Evolutionary conservation across 1,140 invertebrate genomes (phyloP), one percentile per base, ranked within the genome.

Genomic region (Halesus radiatus): DNA sequence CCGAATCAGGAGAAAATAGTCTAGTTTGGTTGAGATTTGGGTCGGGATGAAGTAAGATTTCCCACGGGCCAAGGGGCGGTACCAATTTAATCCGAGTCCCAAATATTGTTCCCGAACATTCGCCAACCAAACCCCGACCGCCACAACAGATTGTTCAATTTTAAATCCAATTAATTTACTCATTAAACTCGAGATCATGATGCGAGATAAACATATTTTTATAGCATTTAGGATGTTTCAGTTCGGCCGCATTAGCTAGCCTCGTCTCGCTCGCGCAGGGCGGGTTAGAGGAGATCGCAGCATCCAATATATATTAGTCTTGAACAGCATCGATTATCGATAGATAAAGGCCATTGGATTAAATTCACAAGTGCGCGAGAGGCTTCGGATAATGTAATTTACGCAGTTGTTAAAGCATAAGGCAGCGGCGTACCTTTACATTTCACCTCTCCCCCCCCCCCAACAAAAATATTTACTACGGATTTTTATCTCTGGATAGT

Each of bases 151-250:
- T 81, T 81, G 80, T 81, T 84, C 83, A 84, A 84, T 84, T 81
- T 81, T 81, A 84, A 84, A 84, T 84, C 83, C 83, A 84, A 84
- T 84, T 84, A 84, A 84, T 84, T 81, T 84, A 80, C 83, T 84
- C 83, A 84, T 84, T 84, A 84, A 84, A 81, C 60, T 73, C 52
- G 52, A 83, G 82, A 83, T 83, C 80, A 81, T 79, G 66, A 81
- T 80, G 52, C 73, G 82, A 83, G 82, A 83, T 83, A 83, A 83
- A 80, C 74, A 77, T 77, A 83, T 81, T 83, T 83, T 83, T 83
- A 83, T 83, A 74, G 80, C 76, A 76, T 79, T 81, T 83, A 64
- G 60, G 77, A 81, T 72, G 79, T 77, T 80, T 81, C 82, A 77
- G 79, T 68, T 79, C 64, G 64, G 68, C 23, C 56, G 68, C 32